These are phyloP conservation scores for Pseudolaguvia tuberculata DNA, from an alignment of 2,113 vertebrate species.

Conservation along the genomic window DNA sequence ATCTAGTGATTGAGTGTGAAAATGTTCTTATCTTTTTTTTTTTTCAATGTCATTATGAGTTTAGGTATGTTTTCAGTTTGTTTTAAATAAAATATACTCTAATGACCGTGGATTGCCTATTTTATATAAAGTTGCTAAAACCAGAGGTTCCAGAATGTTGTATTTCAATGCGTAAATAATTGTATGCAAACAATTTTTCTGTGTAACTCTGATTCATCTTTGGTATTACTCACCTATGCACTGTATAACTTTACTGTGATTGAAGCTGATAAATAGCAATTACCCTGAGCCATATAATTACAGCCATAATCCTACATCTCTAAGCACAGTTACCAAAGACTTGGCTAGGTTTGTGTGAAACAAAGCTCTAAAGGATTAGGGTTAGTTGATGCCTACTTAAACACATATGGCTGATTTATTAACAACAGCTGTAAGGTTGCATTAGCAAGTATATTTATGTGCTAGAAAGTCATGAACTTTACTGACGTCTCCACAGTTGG, in stretches of 20 bases:
- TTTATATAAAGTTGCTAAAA: too few relatives aligned
- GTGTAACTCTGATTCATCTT: not conserved
- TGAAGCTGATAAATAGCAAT: not conserved
- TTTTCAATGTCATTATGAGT: too few relatives aligned
- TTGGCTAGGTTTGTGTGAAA: not conserved
- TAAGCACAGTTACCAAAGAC: not conserved
- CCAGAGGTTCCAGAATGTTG: too few relatives aligned
- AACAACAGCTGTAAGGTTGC: not conserved
- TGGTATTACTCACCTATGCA: not conserved
- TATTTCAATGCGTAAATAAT: not conserved
- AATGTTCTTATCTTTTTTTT: too few relatives aligned
- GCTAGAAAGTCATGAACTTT: not conserved
- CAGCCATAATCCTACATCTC: not conserved
- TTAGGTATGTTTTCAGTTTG: too few relatives aligned
- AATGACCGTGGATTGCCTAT: too few relatives aligned
- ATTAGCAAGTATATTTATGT: constrained; percentile 7
- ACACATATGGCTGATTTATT: not conserved
- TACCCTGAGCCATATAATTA: not conserved
- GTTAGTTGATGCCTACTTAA: not conserved
- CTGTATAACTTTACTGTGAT: not conserved
- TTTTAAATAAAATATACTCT: too few relatives aligned
- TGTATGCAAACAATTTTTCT: not conserved
- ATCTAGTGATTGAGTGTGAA: too few relatives aligned
- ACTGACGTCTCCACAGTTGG: not conserved
- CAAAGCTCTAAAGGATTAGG: not conserved